Percentiles rank a stretch among this genome's conserved stretches.
Evolutionary conservation across 1,140 invertebrate species (phyloP).

Genomic region (Aporrectodea caliginosa): DNA sequence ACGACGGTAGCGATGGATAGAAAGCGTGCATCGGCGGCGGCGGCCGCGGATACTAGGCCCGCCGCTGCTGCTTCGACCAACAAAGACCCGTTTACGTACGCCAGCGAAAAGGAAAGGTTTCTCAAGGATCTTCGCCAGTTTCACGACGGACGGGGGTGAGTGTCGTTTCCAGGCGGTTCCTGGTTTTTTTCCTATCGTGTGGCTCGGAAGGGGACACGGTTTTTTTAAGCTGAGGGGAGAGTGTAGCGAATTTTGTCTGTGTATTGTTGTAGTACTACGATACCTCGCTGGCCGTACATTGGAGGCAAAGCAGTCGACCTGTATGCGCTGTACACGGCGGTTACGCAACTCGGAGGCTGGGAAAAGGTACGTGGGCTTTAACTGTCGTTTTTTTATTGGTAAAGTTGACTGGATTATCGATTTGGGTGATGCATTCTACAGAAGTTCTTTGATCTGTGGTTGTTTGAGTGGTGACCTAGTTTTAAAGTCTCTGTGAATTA

Average conservation of each 20-base stretch:
- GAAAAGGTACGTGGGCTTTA: conserved; percentile 74
- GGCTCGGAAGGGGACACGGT: too few relatives aligned
- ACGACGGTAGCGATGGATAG: too few relatives aligned
- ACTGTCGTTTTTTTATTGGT: too few relatives aligned
- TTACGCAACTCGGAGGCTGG: conserved; percentile 83
- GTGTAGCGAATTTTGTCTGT: not conserved
- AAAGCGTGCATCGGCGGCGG: not conserved
- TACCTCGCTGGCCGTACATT: not conserved
- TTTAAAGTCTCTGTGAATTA: too few relatives aligned
- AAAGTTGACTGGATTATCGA: too few relatives aligned
- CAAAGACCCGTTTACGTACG: not conserved
- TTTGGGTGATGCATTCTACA: too few relatives aligned
- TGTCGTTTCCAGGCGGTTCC: too few relatives aligned
- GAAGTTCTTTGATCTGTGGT: too few relatives aligned
- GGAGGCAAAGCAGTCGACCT: conserved; percentile 85
- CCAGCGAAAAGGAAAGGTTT: not conserved
- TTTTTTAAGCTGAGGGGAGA: too few relatives aligned
- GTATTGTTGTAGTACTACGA: not conserved
- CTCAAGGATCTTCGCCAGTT: not conserved
- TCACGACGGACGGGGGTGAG: not conserved
- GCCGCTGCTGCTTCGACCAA: not conserved
- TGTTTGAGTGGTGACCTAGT: too few relatives aligned
- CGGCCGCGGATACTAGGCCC: too few relatives aligned
- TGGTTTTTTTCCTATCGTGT: too few relatives aligned
- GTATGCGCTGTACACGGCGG: conserved; percentile 80